Conservation (phyloP, 2,888 invertebrate genomes). For the Xiphydria camelus region DNA sequence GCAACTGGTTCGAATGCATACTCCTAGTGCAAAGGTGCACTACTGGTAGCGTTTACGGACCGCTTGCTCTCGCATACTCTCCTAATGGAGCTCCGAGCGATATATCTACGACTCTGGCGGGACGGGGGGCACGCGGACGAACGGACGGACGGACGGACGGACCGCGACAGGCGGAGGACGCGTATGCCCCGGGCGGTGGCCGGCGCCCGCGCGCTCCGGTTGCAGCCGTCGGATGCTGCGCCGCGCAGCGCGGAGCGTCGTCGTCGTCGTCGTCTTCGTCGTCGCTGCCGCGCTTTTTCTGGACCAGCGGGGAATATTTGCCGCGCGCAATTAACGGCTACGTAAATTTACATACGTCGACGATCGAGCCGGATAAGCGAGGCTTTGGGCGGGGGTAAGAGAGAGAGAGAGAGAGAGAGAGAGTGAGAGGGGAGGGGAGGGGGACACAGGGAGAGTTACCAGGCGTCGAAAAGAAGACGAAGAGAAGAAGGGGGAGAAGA, state of each 20-base stretch:
- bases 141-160: too few relatives aligned
- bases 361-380: conserved; percentile 40
- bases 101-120: too few relatives aligned
- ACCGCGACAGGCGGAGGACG: too few relatives aligned
- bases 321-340: conserved; percentile 49
- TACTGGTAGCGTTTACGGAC: conserved; percentile 40
- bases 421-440: neutral
- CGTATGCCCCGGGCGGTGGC: conserved; percentile 34
- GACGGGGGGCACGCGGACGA: too few relatives aligned
- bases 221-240: conserved; percentile 2
- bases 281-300: conserved; percentile 18
- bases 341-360: conserved; percentile 48
- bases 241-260: conserved; percentile 7
- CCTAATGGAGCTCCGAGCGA: conserved; percentile 27
- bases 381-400: conserved; percentile 7
- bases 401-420: neutral
- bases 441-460: too few relatives aligned
- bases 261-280: conserved; percentile 6
- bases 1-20: conserved; percentile 52
- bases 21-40: conserved; percentile 47
- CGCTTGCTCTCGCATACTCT: conserved; percentile 3
- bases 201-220: conserved; percentile 36
- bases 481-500: too few relatives aligned
- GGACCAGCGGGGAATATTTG: conserved; percentile 39
- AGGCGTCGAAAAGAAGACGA: too few relatives aligned